These are phyloP conservation scores for Azemiops feae DNA, from an alignment of 2,113 vertebrate genomes.

Conservation along the genomic window DNA sequence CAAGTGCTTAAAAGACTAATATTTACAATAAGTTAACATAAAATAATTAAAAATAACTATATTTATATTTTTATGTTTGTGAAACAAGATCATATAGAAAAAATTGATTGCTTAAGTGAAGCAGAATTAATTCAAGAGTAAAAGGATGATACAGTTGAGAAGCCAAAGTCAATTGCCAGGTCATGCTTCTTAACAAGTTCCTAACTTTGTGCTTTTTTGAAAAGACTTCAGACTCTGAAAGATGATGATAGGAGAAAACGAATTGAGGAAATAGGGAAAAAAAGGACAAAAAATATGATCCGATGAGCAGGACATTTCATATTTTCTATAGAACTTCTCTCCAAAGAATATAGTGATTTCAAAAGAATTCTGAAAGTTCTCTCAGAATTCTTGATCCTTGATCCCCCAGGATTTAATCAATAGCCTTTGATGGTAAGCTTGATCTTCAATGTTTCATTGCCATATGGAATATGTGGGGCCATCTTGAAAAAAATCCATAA, in stretches of 20 bases:
- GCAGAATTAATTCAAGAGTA: not conserved
- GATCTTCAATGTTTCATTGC: not conserved
- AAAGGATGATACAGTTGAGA: not conserved
- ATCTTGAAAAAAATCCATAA: not conserved
- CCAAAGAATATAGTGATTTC: not conserved
- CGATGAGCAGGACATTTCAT: not conserved
- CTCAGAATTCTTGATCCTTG: not conserved
- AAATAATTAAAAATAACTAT: not conserved
- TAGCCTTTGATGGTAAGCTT: not conserved
- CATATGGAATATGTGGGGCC: not conserved
- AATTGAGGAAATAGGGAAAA: not conserved
- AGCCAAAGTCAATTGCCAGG: not conserved
- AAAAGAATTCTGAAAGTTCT: not conserved
- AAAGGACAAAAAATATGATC: not conserved
- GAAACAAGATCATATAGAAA: not conserved
- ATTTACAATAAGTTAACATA: not conserved
- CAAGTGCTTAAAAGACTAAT: no score
- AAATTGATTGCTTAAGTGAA: not conserved
- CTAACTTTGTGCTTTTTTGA: not conserved
- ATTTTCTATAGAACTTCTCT: not conserved
- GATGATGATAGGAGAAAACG: not conserved
- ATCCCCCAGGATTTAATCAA: not conserved
- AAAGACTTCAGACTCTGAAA: not conserved
- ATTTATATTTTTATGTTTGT: not conserved
- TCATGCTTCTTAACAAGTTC: not conserved